phyloP scores from a whole-genome alignment of 2,113 vertebrate genomes.

The Gnathonemus echidnorhynchus region DNA sequence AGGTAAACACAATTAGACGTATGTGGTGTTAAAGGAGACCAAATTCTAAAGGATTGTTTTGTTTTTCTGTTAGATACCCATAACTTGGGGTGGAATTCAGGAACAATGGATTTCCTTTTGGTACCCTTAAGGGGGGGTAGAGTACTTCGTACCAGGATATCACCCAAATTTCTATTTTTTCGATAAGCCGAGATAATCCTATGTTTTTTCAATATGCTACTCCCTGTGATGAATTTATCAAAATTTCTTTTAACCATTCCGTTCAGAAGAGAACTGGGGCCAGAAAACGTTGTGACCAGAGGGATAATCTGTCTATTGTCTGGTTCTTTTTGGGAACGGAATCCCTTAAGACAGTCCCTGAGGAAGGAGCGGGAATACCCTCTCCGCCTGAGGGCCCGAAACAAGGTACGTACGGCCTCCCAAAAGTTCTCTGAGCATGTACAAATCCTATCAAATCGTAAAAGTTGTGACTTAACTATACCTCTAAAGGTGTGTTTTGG shows the following conservation, averaged over 20 bases:
- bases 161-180: not conserved
- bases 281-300: not conserved
- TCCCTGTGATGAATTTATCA: not conserved
- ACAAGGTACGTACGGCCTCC: not conserved
- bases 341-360: not conserved
- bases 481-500: no score
- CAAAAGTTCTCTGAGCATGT: not conserved
- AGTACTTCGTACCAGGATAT: not conserved
- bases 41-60: not conserved
- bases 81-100: not conserved
- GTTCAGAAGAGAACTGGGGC: not conserved
- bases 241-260: not conserved
- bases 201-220: not conserved
- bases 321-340: not conserved
- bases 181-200: not conserved
- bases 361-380: not conserved
- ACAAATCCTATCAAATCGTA: no score
- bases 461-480: no score
- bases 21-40: not conserved
- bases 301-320: not conserved
- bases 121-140: not conserved
- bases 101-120: not conserved
- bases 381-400: not conserved
- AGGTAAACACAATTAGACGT: not conserved
- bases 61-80: not conserved